phyloP scores from a whole-genome alignment of 2,113 vertebrate species.

The Phodopus roborovskii region DNA sequence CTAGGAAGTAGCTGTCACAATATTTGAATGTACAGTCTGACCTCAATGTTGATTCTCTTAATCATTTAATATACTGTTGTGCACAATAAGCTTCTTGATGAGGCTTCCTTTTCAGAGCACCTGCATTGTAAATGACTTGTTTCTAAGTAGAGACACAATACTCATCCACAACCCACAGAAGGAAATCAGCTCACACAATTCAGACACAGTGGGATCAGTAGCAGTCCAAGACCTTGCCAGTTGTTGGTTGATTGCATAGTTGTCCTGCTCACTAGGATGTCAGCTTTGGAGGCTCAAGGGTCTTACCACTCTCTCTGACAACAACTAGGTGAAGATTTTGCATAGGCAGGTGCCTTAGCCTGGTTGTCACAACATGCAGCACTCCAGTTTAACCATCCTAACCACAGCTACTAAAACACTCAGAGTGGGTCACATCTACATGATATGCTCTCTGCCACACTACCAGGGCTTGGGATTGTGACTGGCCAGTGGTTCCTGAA shows the following conservation, averaged over 20 bases:
- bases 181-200: neutral
- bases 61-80: neutral
- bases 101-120: neutral
- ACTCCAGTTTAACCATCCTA: neutral
- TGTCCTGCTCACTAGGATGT: neutral
- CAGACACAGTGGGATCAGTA: neutral
- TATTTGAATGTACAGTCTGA: neutral
- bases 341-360: neutral
- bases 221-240: neutral
- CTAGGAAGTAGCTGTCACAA: neutral
- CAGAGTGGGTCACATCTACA: neutral
- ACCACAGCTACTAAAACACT: neutral
- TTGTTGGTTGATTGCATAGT: neutral
- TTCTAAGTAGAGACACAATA: neutral
- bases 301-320: neutral
- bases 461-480: accelerated
- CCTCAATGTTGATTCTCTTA: neutral
- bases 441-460: neutral
- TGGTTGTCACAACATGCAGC: neutral
- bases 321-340: neutral
- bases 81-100: neutral
- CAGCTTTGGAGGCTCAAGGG: neutral
- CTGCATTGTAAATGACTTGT: constrained; percentile 33
- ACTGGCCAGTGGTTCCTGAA: neutral
- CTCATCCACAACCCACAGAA: neutral